Evolutionary conservation across 2,113 vertebrate species (phyloP), one percentile per base, ranked within the genome.

Genomic region (Bufo bufo): DNA sequence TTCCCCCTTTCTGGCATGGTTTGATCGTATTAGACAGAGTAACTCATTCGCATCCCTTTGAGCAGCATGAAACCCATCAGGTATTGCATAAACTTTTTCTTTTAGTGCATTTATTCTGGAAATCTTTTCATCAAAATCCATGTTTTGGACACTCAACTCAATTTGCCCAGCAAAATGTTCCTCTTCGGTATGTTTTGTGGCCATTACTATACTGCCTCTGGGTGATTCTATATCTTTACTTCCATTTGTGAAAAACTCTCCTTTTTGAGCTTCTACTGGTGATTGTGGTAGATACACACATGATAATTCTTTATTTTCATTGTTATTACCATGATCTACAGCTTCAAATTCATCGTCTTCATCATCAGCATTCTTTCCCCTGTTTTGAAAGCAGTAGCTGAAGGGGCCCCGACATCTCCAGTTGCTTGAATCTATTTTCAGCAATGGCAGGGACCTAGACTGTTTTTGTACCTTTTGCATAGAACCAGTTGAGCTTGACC

Each of bases 11-110:
- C 94, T 93, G 86, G 95, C 91, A 49, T 66, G n/a, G 87, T 95
- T 95, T 90, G 94, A 96, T 87, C 95, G 95, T 93, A 99, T 94
- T 91, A 98, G 95, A 88, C 94, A 92, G 82, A 95, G 96, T 92
- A 98, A 95, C 91, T 97, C 97, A 93, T 95, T 96, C 93, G 97
- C 97, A 96, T 98, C 97, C 91, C 96, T 96, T 90, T 95, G 95
- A 92, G 97, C 97, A 89, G 95, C 94, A 77, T 95, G 94, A 88
- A 97, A 99, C 91, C 97, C 97, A 87, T 95, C 94, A 45, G 97
- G 97, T 94, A 97, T 96, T 92, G 94, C 93, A 89, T 97, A 98
- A 0, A 91, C 96, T 93, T 95, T 97, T 80, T 96, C 96, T 90
- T 97, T 98, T 93, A 99, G 96, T 89, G 92, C 92, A 89, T 96